These are phyloP conservation scores for Nemotelus pantherinus DNA, from an alignment of 2,888 invertebrate species.

Conservation along the genomic window DNA sequence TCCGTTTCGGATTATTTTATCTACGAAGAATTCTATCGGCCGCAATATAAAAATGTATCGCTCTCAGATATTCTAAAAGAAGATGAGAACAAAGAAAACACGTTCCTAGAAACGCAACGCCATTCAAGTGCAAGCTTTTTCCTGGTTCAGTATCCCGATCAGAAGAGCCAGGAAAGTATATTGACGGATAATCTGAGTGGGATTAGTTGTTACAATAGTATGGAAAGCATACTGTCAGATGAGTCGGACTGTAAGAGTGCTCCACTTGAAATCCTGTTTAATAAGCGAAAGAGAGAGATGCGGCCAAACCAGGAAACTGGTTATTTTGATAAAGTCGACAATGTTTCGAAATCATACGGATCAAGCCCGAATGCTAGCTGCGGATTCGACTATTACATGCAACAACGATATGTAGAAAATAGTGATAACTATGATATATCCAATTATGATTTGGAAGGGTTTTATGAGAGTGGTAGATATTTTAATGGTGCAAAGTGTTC, in stretches of 20 bases:
- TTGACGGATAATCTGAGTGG: constrained; percentile 77
- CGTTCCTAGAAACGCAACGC: constrained; percentile 70
- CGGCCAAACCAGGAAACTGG: constrained; percentile 64
- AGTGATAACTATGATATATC: constrained; percentile 65
- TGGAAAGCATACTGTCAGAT: constrained; percentile 83
- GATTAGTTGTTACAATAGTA: constrained; percentile 75
- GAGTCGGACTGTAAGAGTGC: constrained; percentile 84
- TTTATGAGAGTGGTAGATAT: constrained; percentile 50
- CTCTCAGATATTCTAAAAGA: constrained; percentile 67
- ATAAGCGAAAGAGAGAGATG: constrained; percentile 55
- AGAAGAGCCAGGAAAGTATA: constrained; percentile 80
- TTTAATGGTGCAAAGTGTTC: constrained; percentile 22
- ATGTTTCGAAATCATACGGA: constrained; percentile 71
- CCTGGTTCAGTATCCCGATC: constrained; percentile 69
- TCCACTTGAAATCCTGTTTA: constrained; percentile 77
- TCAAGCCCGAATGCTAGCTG: constrained; percentile 72
- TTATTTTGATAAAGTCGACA: constrained; percentile 66
- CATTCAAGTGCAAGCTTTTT: constrained; percentile 85
- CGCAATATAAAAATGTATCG: constrained; percentile 69
- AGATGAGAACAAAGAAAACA: constrained; percentile 57
- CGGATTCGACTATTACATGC: constrained; percentile 69
- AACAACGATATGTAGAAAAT: constrained; percentile 54
- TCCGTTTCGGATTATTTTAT: constrained; percentile 84
- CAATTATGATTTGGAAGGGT: constrained; percentile 59
- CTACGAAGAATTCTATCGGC: constrained; percentile 67